These are phyloP conservation scores for Dromas ardeola DNA, from an alignment of 2,113 vertebrate genomes.

Conservation along the genomic window DNA sequence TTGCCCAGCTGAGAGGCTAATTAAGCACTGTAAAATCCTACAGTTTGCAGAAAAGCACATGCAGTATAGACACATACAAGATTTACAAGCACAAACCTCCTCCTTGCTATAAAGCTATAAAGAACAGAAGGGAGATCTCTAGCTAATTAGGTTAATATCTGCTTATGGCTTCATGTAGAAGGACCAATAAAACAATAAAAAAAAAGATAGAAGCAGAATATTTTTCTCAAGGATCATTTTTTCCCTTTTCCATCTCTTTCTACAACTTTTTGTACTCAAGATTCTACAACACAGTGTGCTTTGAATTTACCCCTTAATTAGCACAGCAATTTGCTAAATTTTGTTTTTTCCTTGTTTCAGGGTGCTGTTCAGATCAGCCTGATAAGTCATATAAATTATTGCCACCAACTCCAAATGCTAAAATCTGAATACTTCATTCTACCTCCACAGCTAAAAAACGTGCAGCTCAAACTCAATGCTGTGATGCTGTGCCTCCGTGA, in stretches of 20 bases:
- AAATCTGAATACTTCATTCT: constrained; percentile 37
- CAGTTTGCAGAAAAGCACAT: neutral
- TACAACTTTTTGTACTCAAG: neutral
- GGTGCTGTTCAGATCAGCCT: constrained; percentile 58
- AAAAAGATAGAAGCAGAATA: neutral
- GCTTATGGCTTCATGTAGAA: constrained; percentile 19
- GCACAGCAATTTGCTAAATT: constrained; percentile 57
- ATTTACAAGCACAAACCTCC: neutral
- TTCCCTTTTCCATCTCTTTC: neutral
- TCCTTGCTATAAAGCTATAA: neutral
- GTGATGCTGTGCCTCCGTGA: neutral
- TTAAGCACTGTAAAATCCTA: neutral
- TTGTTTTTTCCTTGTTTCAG: constrained; percentile 58
- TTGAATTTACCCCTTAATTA: constrained; percentile 63
- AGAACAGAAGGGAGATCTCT: constrained; percentile 3
- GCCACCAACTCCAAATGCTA: constrained; percentile 39
- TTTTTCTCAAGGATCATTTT: neutral
- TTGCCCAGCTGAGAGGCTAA: constrained; percentile 26
- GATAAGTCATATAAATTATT: constrained; percentile 55
- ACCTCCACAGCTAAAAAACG: neutral
- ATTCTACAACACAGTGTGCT: constrained; percentile 17
- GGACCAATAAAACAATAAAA: neutral
- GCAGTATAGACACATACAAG: neutral
- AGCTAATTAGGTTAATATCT: constrained; percentile 32
- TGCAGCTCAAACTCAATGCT: neutral